Evolutionary conservation across 2,888 invertebrate genomes (phyloP).

Genomic region (Alsophila aescularia): DNA sequence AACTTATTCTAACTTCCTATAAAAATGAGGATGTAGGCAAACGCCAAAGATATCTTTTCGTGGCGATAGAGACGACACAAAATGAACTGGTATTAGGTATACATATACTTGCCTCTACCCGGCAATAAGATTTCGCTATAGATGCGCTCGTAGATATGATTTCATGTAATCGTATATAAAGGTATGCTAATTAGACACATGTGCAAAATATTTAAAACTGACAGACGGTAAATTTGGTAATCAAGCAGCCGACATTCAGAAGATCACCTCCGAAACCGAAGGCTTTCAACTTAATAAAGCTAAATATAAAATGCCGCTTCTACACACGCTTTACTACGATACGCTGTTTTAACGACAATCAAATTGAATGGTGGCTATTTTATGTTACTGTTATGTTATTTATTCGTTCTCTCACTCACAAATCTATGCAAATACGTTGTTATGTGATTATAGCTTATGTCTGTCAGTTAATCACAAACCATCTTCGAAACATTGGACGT

Average conservation of each 20-base stretch:
- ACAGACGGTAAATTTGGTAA: slow-evolving; percentile 23
- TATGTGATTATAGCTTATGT: too few species aligned
- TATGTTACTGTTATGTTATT: slow-evolving; percentile 5
- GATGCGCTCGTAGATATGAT: too few species aligned
- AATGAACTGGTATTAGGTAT: too few species aligned
- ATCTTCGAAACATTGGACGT: too few species aligned
- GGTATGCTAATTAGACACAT: background rate
- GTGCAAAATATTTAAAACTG: slow-evolving; percentile 5
- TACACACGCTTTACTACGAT: slow-evolving; percentile 12
- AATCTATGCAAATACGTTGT: too few species aligned
- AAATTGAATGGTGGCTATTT: background rate
- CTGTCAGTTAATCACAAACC: too few species aligned
- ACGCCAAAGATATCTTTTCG: too few species aligned
- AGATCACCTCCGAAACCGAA: slow-evolving; percentile 33
- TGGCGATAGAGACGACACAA: too few species aligned
- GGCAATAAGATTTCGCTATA: too few species aligned
- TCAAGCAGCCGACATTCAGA: slow-evolving; percentile 12
- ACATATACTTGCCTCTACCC: too few species aligned
- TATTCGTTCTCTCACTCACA: background rate
- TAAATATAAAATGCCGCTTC: slow-evolving; percentile 8
- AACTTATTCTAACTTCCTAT: too few species aligned
- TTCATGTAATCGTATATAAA: background rate
- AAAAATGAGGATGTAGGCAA: too few species aligned
- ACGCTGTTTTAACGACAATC: slow-evolving; percentile 12
- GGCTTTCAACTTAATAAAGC: slow-evolving; percentile 24